Percentiles rank a stretch among this genome's conserved stretches.
Conservation (phyloP, 1,140 invertebrate genomes). For the Homarus americanus region DNA sequence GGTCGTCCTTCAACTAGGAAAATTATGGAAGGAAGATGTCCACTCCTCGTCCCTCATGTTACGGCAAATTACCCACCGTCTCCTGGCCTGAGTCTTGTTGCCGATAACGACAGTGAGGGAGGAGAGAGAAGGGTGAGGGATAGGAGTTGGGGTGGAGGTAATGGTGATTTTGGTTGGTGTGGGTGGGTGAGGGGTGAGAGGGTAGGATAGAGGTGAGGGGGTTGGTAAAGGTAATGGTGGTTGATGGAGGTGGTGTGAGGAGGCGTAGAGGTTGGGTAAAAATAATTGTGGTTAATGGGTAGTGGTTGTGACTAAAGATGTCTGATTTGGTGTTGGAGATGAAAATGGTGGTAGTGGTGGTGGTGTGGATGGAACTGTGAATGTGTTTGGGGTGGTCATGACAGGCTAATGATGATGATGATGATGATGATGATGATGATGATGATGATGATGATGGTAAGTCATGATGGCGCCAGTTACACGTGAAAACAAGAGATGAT, state of each 20-base stretch:
- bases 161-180: neutral
- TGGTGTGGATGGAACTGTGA: too few relatives aligned
- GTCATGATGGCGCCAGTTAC: too few relatives aligned
- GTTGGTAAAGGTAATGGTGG: neutral
- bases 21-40: slow-evolving; percentile 40
- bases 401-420: neutral
- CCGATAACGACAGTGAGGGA: neutral
- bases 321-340: too few relatives aligned
- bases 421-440: neutral
- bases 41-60: slow-evolving; percentile 8
- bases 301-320: too few relatives aligned
- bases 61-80: slow-evolving; percentile 45
- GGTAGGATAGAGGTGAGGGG: neutral
- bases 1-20: slow-evolving; percentile 6
- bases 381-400: too few relatives aligned
- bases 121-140: neutral
- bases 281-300: too few relatives aligned
- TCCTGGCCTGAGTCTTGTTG: too few relatives aligned
- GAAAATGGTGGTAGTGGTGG: too few relatives aligned
- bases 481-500: too few relatives aligned
- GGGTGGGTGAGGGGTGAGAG: neutral
- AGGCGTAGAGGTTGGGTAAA: too few relatives aligned
- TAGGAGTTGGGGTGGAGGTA: neutral
- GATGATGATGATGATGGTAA: too few relatives aligned
- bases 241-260: too few relatives aligned